These are phyloP conservation scores for Cheilosia variabilis DNA, from an alignment of 2,888 invertebrate species.

Conservation along the genomic window DNA sequence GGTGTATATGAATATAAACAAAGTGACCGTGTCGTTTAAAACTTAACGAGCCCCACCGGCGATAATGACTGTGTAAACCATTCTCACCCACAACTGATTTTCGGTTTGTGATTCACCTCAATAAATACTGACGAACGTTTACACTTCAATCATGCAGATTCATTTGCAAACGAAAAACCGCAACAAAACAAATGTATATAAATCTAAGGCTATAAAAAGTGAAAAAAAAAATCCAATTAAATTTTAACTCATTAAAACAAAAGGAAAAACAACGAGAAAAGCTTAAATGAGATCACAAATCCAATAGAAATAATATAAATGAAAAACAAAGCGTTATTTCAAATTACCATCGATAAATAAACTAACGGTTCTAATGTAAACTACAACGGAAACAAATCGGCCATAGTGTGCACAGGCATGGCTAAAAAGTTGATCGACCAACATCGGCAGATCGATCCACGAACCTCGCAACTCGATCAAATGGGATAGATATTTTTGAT, in stretches of 20 bases:
- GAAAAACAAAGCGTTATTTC: slow-evolving; percentile 43
- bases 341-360: slow-evolving; percentile 65
- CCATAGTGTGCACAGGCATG: slow-evolving; percentile 33
- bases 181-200: background rate
- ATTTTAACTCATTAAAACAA: slow-evolving; percentile 9
- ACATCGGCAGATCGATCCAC: slow-evolving; percentile 18
- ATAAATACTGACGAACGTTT: slow-evolving; percentile 32
- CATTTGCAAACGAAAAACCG: background rate
- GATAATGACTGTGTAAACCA: slow-evolving; percentile 45
- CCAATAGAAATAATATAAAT: slow-evolving; percentile 13
- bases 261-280: slow-evolving; percentile 1
- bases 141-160: slow-evolving; percentile 31
- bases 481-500: slow-evolving; percentile 66
- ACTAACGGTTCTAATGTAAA: slow-evolving; percentile 49
- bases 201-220: slow-evolving; percentile 29
- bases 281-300: slow-evolving; percentile 46
- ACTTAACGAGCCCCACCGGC: slow-evolving; percentile 53
- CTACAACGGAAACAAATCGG: slow-evolving; percentile 41
- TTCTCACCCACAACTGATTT: slow-evolving; percentile 33
- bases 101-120: slow-evolving; percentile 52
- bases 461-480: slow-evolving; percentile 30
- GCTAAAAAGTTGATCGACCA: slow-evolving; percentile 5
- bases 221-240: slow-evolving; percentile 27
- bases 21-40: slow-evolving; percentile 50
- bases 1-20: slow-evolving; percentile 35